Evolutionary conservation across 1,140 invertebrate species (phyloP), one percentile per base, ranked within the genome.

Genomic region (Anoplophora glabripennis): DNA sequence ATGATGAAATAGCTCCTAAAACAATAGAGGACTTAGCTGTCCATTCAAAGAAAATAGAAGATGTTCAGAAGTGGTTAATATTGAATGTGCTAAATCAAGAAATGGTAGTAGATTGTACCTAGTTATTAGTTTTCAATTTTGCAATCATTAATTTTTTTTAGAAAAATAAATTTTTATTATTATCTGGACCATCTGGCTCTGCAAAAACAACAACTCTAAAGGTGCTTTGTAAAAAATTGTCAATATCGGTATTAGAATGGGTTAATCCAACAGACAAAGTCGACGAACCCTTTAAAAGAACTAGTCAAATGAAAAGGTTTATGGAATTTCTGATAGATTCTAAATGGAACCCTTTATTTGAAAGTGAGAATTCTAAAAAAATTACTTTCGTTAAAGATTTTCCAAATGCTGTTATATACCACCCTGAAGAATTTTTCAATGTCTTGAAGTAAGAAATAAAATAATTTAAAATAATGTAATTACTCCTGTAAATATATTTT

Each of bases 301-400:
- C 59, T 58, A 81, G 78, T 57, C 87, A 89, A 71, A 77, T 81
- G 40, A 81, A 83, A 36, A 82, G 79, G 59, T 89, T 90, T 68
- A 71, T 82, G 45, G 84, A 87, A 35, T 89, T 87, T 71, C 70
- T 89, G 28, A 75, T 86, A 52, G 82, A 84, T 68, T 86, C 87
- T 2, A 82, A 88, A 57, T 90, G 86, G 69, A 81, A 77, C 57
- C 87, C 86, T 12, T 66, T 89, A 21, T 75, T 89, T 37, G 76
- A 78, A 34, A 73, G 71, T 40, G 49, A 40, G 10, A 51, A 54
- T 21, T 55, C 57, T 35, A 78, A 79, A 59, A 79, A 77, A 37
- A 59, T 89, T 5, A 74, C 88, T 33, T 70, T 90, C 0, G 81
- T 90, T 3, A 87, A 90, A 75, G 88, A 90, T 73, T 83, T 89